Conservation (phyloP, 2,113 vertebrate genomes). For the Girardinichthys multiradiatus region DNA sequence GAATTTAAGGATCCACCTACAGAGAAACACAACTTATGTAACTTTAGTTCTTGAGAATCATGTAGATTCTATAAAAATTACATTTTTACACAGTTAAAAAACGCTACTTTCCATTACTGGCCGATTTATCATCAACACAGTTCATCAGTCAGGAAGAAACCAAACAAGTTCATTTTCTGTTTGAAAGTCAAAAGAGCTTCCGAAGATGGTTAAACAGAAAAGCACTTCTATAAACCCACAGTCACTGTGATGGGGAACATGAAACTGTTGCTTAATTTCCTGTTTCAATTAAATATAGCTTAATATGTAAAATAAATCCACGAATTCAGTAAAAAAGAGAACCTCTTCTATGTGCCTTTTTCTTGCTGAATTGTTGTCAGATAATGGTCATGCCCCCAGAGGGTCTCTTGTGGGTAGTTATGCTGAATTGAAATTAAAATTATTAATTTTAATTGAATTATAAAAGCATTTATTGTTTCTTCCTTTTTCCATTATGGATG, state of each 20-base stretch:
- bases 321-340: not conserved
- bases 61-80: not conserved
- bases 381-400: not conserved
- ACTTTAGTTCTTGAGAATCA: not conserved
- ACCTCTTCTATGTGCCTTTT: not conserved
- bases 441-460: too few relatives aligned
- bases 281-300: not conserved
- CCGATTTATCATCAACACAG: not conserved
- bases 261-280: not conserved
- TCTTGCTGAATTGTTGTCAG: not conserved
- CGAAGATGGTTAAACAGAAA: not conserved
- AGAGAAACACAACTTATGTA: not conserved
- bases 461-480: too few relatives aligned
- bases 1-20: not conserved
- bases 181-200: not conserved
- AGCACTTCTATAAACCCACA: not conserved
- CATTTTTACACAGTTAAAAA: not conserved
- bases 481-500: too few relatives aligned
- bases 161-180: not conserved
- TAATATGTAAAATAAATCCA: not conserved
- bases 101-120: not conserved
- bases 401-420: too few relatives aligned
- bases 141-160: not conserved
- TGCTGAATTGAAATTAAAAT: too few relatives aligned
- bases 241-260: not conserved